Evolutionary conservation across 2,113 vertebrate species (phyloP).

Genomic region (Stegostoma tigrinum): DNA sequence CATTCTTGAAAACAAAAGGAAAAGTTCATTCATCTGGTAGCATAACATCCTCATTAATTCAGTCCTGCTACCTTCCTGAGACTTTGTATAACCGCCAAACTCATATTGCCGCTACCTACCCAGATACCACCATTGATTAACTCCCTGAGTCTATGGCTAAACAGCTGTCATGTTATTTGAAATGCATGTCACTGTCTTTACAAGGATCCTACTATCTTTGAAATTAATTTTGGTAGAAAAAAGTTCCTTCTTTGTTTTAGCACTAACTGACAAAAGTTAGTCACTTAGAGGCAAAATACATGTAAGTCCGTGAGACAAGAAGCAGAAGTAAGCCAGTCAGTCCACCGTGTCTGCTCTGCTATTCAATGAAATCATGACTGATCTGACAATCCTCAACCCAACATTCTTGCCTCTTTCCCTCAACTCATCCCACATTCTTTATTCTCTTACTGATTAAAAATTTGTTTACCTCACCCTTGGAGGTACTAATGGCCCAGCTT

Average conservation of each 20-base stretch:
- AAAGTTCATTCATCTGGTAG: neutral
- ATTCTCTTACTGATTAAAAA: too few relatives aligned
- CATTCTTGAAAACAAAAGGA: neutral
- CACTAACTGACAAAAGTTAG: neutral
- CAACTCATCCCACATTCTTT: too few relatives aligned
- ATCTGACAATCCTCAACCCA: too few relatives aligned
- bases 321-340: too few relatives aligned
- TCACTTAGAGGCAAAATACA: neutral
- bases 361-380: too few relatives aligned
- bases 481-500: too few relatives aligned
- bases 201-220: too few relatives aligned
- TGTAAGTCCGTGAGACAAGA: too few relatives aligned
- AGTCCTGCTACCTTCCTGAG: neutral
- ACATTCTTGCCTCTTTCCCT: too few relatives aligned
- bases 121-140: neutral
- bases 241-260: neutral
- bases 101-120: neutral
- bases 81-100: neutral
- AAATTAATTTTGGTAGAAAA: neutral
- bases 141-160: neutral
- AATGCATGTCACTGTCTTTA: neutral
- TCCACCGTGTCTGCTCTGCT: too few relatives aligned
- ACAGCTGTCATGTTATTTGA: neutral
- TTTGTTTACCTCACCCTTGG: too few relatives aligned
- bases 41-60: neutral